Base-by-base conservation (phyloP, 2,888 invertebrate species). In the Heliconius aoede region DNA sequence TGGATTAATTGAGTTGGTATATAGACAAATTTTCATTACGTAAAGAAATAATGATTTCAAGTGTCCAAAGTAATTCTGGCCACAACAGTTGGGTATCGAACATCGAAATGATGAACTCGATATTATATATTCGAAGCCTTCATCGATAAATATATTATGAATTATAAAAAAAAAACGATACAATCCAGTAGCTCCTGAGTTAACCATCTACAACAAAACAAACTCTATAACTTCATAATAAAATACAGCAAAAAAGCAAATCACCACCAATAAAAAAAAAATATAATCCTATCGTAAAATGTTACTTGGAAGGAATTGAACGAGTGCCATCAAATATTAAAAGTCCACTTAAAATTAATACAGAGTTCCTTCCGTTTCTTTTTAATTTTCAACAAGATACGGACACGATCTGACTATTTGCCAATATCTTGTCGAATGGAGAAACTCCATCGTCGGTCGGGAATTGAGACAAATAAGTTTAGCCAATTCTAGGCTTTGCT, bases 1-100 rank as follows among this genome's bases (percentile, higher is more conserved):
- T 82, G 83, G 80, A 84, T 82, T 82, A 83, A 84, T 82, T 80
- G 80, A 72, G 18, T 40, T 40, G 1, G 40, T 40, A 15, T 67
- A 26, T 40, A n/a, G n/a, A n/a, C n/a, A n/a, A n/a, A n/a, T n/a
- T n/a, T n/a, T n/a, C n/a, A n/a, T n/a, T n/a, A n/a, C n/a, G n/a
- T n/a, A n/a, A n/a, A n/a, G n/a, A n/a, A n/a, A n/a, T n/a, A n/a
- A 0, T 36, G 36, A 36, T 0, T 36, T 11, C 36, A 36, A 36
- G 3, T 36, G 36, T 36, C 36, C 36, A 36, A 36, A 36, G 36
- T 36, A 36, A 36, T 36, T 36, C 11, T 36, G 36, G 36, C 36
- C 36, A 36, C 11, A 36, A 32, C 1, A 36, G 11, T 36, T 36
- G 36, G 36, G 11, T 36, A 36, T n/a, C n/a, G n/a, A n/a, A n/a